These are phyloP conservation scores for Pteronotus mesoamericanus DNA, from an alignment of 2,797 vertebrate species.

Conservation along the genomic window DNA sequence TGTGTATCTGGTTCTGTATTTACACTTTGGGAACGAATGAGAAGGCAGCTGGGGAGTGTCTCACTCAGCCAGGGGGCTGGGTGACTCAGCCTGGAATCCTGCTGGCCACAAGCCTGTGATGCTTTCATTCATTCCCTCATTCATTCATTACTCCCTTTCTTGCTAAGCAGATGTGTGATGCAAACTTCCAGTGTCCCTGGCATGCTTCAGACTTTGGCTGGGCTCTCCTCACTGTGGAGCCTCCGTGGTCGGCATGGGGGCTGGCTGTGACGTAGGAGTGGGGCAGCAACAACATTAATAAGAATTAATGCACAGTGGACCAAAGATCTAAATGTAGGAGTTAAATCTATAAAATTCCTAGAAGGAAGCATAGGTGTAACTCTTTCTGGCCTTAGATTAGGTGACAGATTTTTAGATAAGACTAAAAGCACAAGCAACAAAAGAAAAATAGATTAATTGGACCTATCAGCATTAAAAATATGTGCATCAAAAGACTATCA, in stretches of 20 bases:
- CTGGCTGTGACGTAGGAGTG: background rate
- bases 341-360: background rate
- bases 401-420: background rate
- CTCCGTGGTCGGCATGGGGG: background rate
- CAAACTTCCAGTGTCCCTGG: background rate
- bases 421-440: background rate
- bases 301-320: background rate
- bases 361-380: background rate
- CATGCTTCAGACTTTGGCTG: background rate
- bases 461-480: background rate
- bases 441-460: background rate
- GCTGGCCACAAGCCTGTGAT: conserved; percentile 1
- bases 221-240: background rate
- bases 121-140: background rate
- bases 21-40: conserved; percentile 25
- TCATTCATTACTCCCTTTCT: background rate
- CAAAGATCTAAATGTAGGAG: background rate
- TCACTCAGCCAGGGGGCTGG: background rate
- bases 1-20: conserved; percentile 64
- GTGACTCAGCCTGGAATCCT: conserved; percentile 36
- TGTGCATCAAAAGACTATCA: background rate
- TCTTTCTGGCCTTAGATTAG: background rate
- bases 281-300: background rate
- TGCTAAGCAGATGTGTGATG: background rate
- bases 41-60: conserved; percentile 50